Base-by-base conservation (phyloP, 2,888 invertebrate species). In the Bombylius major region DNA sequence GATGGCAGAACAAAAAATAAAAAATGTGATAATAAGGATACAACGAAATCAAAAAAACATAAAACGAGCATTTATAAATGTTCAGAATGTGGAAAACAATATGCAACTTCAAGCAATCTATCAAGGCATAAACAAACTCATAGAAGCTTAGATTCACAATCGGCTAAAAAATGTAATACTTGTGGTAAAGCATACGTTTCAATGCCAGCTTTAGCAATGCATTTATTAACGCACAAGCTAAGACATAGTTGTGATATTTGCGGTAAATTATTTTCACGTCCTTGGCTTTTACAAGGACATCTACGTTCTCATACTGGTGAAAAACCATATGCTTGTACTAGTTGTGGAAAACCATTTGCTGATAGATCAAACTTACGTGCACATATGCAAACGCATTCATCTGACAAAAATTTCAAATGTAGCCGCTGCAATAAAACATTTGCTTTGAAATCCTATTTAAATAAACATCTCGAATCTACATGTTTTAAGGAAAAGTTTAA, bases 151-250 rank as follows among this genome's bases (percentile, higher is more conserved):
- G 96, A 97, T 77, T 94, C 93, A n/a, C 86, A 89, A 65, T 85
- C 90, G 61, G 96, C 96, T 46, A 94, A 94, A 76, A 90, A 92
- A 67, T 97, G 97, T 76, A 87, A 87, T 66, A 90, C 92, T 62
- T 97, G 96, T 75, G 91, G 92, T 65, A 95, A 96, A 75, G 92
- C 92, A 6, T 97, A 97, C 77, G 97, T 97, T 55, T 92, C 91
- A 63, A 97, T 97, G 96, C 97, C 97, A 1, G 96, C 97, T 8
- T 79, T 97, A 56, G 92, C 96, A 55, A 95, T 92, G 88, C 93
- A 90, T 73, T 82, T 92, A 60, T 80, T 89, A 53, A 96, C 94
- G 50, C 97, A 97, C 77, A 92, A 92, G 70, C 81, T 95, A 65
- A 84, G 86, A 39, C 95, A 97, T 78, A 86, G 87, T 67, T 97